Percentiles rank a stretch among this genome's conserved stretches.
Conservation (phyloP, 2,113 vertebrate genomes). For the Pleuronectes platessa region DNA sequence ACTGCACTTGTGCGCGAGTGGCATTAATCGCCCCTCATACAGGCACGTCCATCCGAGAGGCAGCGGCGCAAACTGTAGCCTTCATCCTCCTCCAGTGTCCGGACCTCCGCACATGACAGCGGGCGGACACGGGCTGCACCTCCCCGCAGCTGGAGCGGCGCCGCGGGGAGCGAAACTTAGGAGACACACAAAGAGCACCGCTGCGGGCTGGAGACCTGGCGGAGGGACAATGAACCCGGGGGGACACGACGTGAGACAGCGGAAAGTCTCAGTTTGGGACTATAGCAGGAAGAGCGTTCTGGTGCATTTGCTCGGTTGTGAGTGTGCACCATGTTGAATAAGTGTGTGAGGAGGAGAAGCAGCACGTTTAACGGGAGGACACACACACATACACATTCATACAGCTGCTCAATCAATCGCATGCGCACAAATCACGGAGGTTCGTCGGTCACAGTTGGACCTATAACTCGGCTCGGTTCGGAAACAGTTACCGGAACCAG, state of each 20-base stretch:
- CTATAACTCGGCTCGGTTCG: no score
- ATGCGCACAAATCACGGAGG: constrained; percentile 49
- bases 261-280: no score
- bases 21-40: constrained; percentile 56
- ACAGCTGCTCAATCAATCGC: constrained; percentile 58
- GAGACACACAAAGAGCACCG: constrained; percentile 4
- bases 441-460: background rate
- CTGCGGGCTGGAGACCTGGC: constrained; percentile 1
- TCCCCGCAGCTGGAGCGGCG: background rate
- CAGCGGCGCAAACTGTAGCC: constrained; percentile 60
- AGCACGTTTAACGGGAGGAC: background rate
- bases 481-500: background rate
- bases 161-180: background rate
- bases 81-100: constrained; percentile 12
- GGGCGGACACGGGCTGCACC: background rate
- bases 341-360: background rate
- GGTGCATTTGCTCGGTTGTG: background rate
- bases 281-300: background rate
- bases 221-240: background rate
- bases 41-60: constrained; percentile 19
- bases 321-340: constrained; percentile 3
- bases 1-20: constrained; percentile 8
- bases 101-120: constrained; percentile 57
- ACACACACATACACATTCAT: no score
- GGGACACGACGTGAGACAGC: background rate